Evolutionary conservation across 1,140 invertebrate species (phyloP).

Genomic region (Lepidurus apus): DNA sequence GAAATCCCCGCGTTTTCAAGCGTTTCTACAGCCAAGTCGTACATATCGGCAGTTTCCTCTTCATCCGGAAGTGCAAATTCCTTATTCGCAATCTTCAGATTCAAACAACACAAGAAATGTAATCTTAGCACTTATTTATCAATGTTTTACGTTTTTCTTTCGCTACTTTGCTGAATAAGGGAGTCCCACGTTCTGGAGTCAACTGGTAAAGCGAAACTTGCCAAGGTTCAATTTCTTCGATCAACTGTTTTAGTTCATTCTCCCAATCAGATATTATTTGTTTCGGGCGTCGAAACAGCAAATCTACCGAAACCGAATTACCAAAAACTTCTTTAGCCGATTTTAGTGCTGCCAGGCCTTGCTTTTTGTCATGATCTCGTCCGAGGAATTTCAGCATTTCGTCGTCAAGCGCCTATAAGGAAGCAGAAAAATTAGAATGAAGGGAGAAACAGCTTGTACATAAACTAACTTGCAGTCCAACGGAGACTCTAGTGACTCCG

Average conservation of each 20-base stretch:
- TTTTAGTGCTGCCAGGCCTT: slow-evolving; percentile 38
- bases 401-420: slow-evolving; percentile 30
- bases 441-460: not conserved
- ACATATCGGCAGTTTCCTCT: slow-evolving; percentile 31
- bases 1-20: slow-evolving; percentile 20
- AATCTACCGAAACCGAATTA: slow-evolving; percentile 41
- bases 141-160: slow-evolving; percentile 39
- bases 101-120: not conserved
- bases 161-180: slow-evolving; percentile 40
- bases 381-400: slow-evolving; percentile 39
- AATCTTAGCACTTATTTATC: not conserved
- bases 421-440: not conserved
- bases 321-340: slow-evolving; percentile 39
- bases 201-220: slow-evolving; percentile 45
- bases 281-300: slow-evolving; percentile 43
- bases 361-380: slow-evolving; percentile 40
- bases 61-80: slow-evolving; percentile 23
- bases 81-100: slow-evolving; percentile 8
- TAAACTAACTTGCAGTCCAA: slow-evolving; percentile 39
- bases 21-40: slow-evolving; percentile 26
- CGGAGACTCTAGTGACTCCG: slow-evolving; percentile 42
- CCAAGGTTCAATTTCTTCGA: slow-evolving; percentile 38
- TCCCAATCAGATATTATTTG: slow-evolving; percentile 40
- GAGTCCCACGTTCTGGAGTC: slow-evolving; percentile 44
- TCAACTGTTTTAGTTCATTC: slow-evolving; percentile 40